Base-by-base conservation (phyloP, 2,113 vertebrate genomes). In the Crocuta crocuta region DNA sequence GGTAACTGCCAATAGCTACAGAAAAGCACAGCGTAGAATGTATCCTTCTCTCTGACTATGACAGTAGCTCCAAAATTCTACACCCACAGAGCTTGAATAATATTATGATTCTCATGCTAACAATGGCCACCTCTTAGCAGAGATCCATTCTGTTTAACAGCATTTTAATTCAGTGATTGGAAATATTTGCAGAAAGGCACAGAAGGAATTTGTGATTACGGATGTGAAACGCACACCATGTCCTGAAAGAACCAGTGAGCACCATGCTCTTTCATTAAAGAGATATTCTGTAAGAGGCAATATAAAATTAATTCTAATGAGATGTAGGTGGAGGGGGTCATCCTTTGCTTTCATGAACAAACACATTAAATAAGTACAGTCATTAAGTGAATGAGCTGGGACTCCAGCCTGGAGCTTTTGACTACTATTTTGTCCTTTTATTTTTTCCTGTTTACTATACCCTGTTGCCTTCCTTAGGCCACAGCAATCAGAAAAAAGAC, bases 141-240 rank as follows among this genome's bases (percentile, higher is more conserved):
- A 93, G 35, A 58, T 80, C 8, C 9, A 90, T 63, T 93, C 48
- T 94, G 21, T 91, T 86, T 90, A 87, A 95, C n/a, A 88, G 53
- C 7, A 87, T 66, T 90, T 94, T 94, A 95, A 91, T 91, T 94
- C 53, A 68, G 19, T 61, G 10, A 68, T 63, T 94, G 95, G 76
- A 91, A 95, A 61, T 92, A 93, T 89, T 95, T 96, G 15, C 55
- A 73, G 65, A 95, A 43, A 70, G 31, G 12, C 26, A 50, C 35
- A 73, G 88, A 94, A 39, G 12, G 83, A 78, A 78, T 83, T 90
- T 89, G 9, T 63, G 33, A 58, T 68, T 95, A 96, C 61, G 48
- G 48, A 70, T 93, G 87, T 88, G 74, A 94, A 97, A 74, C 7
- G 28, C 16, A 97, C 24, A 43, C n/a, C 55, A n/a, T 24, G 84